A percentile compares a stretch with the other conserved stretches of the same genome.
These are phyloP conservation scores for Poeciliopsis paucimaculata DNA, from an alignment of 2,797 vertebrate genomes.

Conservation along the genomic window DNA sequence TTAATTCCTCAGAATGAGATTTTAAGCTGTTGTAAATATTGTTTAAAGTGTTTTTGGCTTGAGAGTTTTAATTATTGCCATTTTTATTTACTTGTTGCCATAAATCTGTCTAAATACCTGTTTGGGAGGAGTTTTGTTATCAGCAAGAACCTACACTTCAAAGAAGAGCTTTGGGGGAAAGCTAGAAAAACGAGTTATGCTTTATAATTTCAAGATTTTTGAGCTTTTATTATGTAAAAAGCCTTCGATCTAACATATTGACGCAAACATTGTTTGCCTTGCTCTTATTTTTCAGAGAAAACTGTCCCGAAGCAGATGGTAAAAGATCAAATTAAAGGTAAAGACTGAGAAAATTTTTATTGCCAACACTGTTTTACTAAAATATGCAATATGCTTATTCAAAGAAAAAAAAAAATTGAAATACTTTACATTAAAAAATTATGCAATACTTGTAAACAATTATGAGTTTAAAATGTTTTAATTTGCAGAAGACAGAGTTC, in stretches of 20 bases:
- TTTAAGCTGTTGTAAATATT: neutral
- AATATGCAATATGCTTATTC: neutral
- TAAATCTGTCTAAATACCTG: too few species aligned
- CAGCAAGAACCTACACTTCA: neutral
- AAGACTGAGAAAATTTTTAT: neutral
- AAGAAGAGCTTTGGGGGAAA: neutral
- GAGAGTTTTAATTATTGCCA: neutral
- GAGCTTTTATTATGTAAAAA: neutral
- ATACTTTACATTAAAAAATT: neutral
- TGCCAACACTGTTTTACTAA: neutral
- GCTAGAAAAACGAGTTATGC: neutral
- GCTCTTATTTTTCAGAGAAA: conserved; percentile 39
- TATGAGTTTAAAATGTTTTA: conserved; percentile 4
- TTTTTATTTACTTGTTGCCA: too few species aligned
- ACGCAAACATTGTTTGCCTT: neutral
- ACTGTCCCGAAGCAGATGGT: conserved; percentile 33
- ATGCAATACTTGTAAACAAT: neutral
- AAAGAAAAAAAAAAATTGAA: neutral
- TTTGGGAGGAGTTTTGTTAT: too few species aligned
- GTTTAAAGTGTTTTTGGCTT: neutral
- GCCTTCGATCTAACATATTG: neutral
- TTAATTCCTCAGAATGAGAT: neutral
- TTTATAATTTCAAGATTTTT: neutral
- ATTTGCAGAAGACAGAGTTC: conserved; percentile 63
- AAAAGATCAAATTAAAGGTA: conserved; percentile 53